phyloP scores from a whole-genome alignment of 2,797 vertebrate species.

The Schizopygopsis malacanthus region DNA sequence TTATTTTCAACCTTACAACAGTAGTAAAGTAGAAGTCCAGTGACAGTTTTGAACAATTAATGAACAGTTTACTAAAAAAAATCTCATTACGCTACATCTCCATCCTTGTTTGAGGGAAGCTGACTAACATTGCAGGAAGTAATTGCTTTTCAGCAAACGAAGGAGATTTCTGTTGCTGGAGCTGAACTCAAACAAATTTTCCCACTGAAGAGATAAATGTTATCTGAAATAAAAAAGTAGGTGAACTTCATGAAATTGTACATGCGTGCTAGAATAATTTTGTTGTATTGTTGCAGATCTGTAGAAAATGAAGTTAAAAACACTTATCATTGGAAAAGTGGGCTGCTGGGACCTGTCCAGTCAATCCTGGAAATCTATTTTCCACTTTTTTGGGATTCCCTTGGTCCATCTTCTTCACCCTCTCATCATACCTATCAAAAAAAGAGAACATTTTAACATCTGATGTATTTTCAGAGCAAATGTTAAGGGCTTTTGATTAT shows the following conservation, averaged over 20 bases:
- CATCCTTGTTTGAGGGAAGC: no score
- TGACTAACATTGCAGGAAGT: constrained; percentile 7
- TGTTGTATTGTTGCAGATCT: no score
- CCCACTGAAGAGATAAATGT: constrained; percentile 13
- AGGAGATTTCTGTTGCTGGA: background rate
- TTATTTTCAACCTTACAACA: no score
- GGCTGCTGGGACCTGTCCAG: constrained; percentile 72
- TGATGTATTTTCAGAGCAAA: background rate
- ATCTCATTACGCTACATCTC: no score
- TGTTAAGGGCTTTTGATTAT: no score
- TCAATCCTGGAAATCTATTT: constrained; percentile 70
- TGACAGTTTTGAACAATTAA: no score
- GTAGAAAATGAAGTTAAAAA: background rate
- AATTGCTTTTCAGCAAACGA: constrained; percentile 7
- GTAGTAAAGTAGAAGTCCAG: no score
- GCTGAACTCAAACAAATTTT: background rate
- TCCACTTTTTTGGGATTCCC: constrained; percentile 71
- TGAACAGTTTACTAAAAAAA: no score
- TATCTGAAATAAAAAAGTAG: background rate
- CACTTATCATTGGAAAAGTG: constrained; percentile 74
- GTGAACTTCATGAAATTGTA: background rate
- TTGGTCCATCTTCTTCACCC: constrained; percentile 71
- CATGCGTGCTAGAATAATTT: background rate
- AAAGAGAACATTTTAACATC: background rate
- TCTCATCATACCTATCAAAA: constrained; percentile 77